Base-by-base conservation (phyloP, 2,113 vertebrate species). In the Lycaon pictus region DNA sequence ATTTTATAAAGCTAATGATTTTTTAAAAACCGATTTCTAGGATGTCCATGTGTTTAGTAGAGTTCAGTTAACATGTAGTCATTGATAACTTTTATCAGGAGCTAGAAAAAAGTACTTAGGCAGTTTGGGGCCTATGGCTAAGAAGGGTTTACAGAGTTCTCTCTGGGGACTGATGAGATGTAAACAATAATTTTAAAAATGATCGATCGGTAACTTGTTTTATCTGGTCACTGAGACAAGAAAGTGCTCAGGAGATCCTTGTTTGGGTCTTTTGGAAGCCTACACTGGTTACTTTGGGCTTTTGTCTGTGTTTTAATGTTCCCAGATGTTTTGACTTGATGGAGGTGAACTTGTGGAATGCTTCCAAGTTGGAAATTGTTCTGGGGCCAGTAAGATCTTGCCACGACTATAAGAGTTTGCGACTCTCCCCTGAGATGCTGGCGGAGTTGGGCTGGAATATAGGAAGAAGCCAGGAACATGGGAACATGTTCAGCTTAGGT, bases 1-100 rank as follows among this genome's bases (percentile, higher is more conserved):
- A 90, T 88, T 97, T 96, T 81, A 90, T 93, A 88, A 96, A 65
- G 27, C 22, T 93, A 83, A 80, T 80, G 55, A 58, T 80, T 91
- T 93, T 76, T 56, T 17, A 48, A 94, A 94, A 65, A 63, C 67
- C 7, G 56, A 76, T 90, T 94, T 86, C 25, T 97, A 23, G 92
- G 62, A 62, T 71, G 58, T 72, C 43, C 56, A 2, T 62, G 51
- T 86, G 93, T 97, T 95, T 93, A 32, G 37, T 51, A 37, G 25
- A 8, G 4, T 84, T 2, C 35, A 84, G 11, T 55, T 71, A 62
- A 62, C 71, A 82, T 35, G 27, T 85, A 19, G 58, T 63, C n/a
- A 58, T 43, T 84, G 62, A 2, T 96, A 95, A 62, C 29, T 94
- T 95, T 96, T 83, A 43, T 96, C 35, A 87, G 94, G 53, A 56